Conservation (phyloP, 2,888 invertebrate species). For the Cantharis rufa region DNA sequence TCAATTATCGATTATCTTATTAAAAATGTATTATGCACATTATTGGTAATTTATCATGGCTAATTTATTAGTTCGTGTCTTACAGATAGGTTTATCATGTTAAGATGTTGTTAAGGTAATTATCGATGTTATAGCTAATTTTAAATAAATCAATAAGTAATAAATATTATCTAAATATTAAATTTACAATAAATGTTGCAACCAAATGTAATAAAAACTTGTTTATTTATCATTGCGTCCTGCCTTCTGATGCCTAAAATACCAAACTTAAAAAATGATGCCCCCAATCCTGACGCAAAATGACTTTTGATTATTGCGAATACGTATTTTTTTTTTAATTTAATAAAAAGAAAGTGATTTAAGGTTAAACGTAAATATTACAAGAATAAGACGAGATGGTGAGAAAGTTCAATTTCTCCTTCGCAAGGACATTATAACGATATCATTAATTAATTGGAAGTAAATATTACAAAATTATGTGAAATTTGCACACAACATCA, state of each 20-base stretch:
- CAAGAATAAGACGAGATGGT: background rate
- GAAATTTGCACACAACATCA: background rate
- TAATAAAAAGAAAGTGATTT: background rate
- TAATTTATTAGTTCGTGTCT: conserved; percentile 12
- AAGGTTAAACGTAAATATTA: background rate
- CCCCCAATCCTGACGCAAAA: too few relatives aligned
- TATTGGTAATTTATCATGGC: conserved; percentile 2
- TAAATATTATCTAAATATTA: background rate
- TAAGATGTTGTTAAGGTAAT: background rate
- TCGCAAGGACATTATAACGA: background rate
- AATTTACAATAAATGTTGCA: background rate
- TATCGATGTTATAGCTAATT: background rate
- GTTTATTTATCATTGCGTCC: background rate
- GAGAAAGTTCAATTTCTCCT: background rate
- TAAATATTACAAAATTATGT: background rate
- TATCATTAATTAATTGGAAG: background rate
- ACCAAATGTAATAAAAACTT: background rate
- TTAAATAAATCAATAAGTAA: background rate
- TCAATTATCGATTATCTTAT: background rate
- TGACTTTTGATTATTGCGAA: background rate
- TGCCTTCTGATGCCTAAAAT: background rate
- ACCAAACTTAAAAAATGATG: background rate
- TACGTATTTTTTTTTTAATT: background rate
- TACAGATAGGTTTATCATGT: conserved; percentile 1
- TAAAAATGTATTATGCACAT: background rate